Evolutionary conservation across 2,888 invertebrate genomes (phyloP).

Genomic region (Strigamia crassipes): DNA sequence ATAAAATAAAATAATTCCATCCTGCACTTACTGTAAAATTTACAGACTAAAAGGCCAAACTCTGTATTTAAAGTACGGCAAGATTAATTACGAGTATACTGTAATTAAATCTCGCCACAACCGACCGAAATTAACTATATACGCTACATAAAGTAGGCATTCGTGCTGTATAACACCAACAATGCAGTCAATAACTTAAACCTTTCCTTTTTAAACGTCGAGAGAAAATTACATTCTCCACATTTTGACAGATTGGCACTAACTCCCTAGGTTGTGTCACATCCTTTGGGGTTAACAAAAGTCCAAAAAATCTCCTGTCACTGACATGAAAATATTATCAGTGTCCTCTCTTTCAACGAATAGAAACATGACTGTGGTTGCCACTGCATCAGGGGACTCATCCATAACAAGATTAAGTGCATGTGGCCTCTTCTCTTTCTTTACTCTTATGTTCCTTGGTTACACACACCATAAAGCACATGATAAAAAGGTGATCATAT

Average conservation of each 20-base stretch:
- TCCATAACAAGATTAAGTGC: conserved; percentile 37
- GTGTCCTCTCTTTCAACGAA: conserved; percentile 34
- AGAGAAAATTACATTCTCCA: conserved; percentile 24
- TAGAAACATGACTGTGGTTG: conserved; percentile 25
- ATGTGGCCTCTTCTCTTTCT: conserved; percentile 22
- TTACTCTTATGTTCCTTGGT: conserved; percentile 23
- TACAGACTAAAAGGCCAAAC: no score
- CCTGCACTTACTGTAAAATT: no score
- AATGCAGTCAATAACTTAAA: background rate
- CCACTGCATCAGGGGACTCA: conserved; percentile 34
- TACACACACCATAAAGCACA: conserved; percentile 34
- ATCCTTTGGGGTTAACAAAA: background rate
- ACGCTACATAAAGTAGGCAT: background rate
- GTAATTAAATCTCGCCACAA: background rate
- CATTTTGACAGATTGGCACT: conserved; percentile 31
- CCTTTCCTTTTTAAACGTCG: background rate
- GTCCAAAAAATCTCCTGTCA: conserved; percentile 28
- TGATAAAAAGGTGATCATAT: conserved; percentile 31
- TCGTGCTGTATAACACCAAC: background rate
- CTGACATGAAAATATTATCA: conserved; percentile 26
- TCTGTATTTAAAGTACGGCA: no score
- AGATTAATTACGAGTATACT: conserved; percentile 6
- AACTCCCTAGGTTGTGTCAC: conserved; percentile 9
- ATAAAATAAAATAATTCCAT: no score
- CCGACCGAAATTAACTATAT: background rate